Evolutionary conservation across 2,113 vertebrate genomes (phyloP), one percentile per base, ranked within the genome.

Genomic region (Eudorcas thomsonii): DNA sequence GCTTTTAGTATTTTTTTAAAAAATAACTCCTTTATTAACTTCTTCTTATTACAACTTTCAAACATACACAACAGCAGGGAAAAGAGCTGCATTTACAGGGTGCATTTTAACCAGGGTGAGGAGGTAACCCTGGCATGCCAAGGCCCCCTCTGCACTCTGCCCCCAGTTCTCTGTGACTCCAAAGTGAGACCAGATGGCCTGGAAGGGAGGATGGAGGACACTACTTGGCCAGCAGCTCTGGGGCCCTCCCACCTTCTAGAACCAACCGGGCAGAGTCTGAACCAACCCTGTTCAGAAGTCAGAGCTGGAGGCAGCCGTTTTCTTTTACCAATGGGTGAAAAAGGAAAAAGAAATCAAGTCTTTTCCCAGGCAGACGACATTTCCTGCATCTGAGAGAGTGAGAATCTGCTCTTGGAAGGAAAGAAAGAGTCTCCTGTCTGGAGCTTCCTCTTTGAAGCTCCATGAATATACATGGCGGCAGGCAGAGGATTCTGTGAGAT

Each of bases 371-470:
- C 97, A 93, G 96, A 89, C 64, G 77, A 88, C 82, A 94, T 90
- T 98, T 97, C 95, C 96, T 67, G 82, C 91, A 93, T 95, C 54
- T 59, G 62, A 96, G 94, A 97, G 91, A 78, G 96, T 88, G 93
- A 95, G 96, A 97, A 94, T 96, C 96, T 92, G 64, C 97, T 97
- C 81, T 94, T 78, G 96, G 92, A 97, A 96, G 88, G 88, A 90
- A 97, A 97, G 94, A 95, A 96, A 90, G 83, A 91, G 28, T 90
- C 92, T 93, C 97, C 96, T 88, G 88, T 98, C 96, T 97, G 91
- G 84, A 95, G 81, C 96, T 96, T 97, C 95, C 96, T 92, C 94
- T 97, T 97, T 97, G 96, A 98, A 97, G 96, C 86, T 33, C 92
- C 81, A 95, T 98, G 97, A 98, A 97, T 97, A 98, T 93, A 97